Evolutionary conservation across 2,888 invertebrate species (phyloP), one percentile per base, ranked within the genome.

Genomic region (Cylloceria caligata): DNA sequence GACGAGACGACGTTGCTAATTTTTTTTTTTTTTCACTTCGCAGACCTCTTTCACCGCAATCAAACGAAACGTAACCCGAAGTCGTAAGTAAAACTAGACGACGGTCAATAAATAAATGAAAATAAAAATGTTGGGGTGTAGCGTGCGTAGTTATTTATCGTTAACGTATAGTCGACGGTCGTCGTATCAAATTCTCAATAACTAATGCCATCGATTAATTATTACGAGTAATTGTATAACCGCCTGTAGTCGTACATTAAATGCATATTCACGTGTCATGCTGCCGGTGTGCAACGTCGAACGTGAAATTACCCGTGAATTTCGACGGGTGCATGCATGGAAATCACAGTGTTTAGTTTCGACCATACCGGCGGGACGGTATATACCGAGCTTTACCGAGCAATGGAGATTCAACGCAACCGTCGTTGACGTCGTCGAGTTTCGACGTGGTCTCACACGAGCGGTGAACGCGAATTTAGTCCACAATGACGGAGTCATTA

Each of bases 401-500:
- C 27, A 30, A 27, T 34, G 13, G 49, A 68, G 55, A 55, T 65
- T 76, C 57, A 16, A 39, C 42, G 34, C 6, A 24, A 60, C 42
- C 9, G 60, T 36, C 19, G 69, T 34, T 34, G 52, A n/a, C 39
- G 57, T 21, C 57, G 72, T 42, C 19, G 57, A 57, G 42, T 60
- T 67, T 60, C 55, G 24, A n/a, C 0, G 24, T 36, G 55, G 65
- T 47, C 16, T 42, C 21, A 11, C 69, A 19, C 34, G 71, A 24
- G 30, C 62, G 52, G 36, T 49, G 68, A 68, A 55, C 47, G 24
- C 55, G 69, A 71, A 75, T 75, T 75, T 75, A 75, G 65, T 75
- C 69, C 65, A 75, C 57, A 75, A 75, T 71, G 75, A 71, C 55
- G 47, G 74, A 80, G 75, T 80, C 52, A 80, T 80, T 71, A 65